Base-by-base conservation (phyloP, 2,113 vertebrate genomes). In the Lampris megalopsis region DNA sequence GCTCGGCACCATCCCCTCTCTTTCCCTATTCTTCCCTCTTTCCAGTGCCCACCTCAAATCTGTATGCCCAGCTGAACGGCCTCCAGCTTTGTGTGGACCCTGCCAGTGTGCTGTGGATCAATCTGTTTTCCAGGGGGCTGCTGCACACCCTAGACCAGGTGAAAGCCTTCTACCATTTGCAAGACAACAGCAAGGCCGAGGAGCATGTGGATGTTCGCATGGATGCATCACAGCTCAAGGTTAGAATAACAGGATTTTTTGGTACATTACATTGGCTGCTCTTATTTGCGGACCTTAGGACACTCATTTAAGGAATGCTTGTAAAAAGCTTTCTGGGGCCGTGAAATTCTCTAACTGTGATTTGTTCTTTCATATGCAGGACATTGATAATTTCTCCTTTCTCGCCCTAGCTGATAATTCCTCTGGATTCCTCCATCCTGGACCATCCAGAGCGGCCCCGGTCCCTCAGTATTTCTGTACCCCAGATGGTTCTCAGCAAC, bases 91-190 rank as follows among this genome's bases (percentile, higher is more conserved):
- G 92, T 47, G 73, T 98, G 85, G 96, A 99, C 71, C 92, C 95
- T 24, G 86, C 94, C 47, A 99, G 97, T 2, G 88, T 99, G 82
- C 92, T 99, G 83, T 99, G 98, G 98, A 95, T 98, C 90, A 97
- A 95, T 71, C 92, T 97, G 73, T 99, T 99, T 82, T 95, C 96
- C 80, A 91, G 96, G 79, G 97, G 98, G 65, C 94, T 99, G 50
- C 96, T 95, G 54, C 95, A 89, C 65, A 98, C 97, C 24, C 83
- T 99, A 88, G 96, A 98, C 83, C 97, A 99, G 83, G 98, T 99
- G 84, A 98, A 98, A 91, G 96, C 96, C 54, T 98, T 98, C 85
- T 98, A 97, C 89, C 96, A 97, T 77, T 86, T 98, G 84, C 96
- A 98, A 82, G 95, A 95, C 84, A 95, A 96, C 0, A 93, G 92